Conservation (phyloP, 2,113 vertebrate genomes). For the Catharus minimus region DNA sequence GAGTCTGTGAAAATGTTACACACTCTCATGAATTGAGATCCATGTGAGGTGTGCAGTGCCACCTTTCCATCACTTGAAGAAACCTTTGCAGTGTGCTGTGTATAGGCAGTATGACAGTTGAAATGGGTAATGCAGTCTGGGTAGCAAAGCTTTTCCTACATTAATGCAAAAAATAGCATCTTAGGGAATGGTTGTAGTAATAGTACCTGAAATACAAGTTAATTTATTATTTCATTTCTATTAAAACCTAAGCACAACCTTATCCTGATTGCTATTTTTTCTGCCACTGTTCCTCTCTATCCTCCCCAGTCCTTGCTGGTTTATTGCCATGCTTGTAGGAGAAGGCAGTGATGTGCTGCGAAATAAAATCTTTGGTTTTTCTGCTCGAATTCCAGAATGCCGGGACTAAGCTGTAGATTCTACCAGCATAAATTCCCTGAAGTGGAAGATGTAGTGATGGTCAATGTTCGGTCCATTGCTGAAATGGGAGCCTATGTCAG, state of each 20-base stretch:
- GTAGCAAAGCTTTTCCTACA: not conserved
- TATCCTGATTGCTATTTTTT: not conserved
- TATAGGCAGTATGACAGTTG: too few relatives aligned
- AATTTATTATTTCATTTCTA: not conserved
- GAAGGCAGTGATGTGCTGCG: not conserved
- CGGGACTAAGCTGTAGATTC: conserved; percentile 94
- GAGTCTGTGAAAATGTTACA: not conserved
- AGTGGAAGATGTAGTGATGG: conserved; percentile 98
- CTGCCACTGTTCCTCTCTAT: not conserved
- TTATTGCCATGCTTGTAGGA: not conserved
- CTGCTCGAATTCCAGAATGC: conserved; percentile 84
- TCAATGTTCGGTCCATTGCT: conserved; percentile 96
- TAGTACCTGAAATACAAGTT: not conserved
- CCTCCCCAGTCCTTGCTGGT: not conserved
- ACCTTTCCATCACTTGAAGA: not conserved
- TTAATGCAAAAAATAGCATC: not conserved
- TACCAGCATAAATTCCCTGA: conserved; percentile 98
- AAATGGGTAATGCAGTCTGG: not conserved
- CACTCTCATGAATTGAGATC: not conserved
- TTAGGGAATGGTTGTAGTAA: not conserved
- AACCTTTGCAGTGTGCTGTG: not conserved
- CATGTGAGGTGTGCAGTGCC: not conserved
- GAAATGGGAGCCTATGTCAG: conserved; percentile 99
- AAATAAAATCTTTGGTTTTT: not conserved
- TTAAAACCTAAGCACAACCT: not conserved